Evolutionary conservation across 2,888 invertebrate genomes (phyloP), one percentile per base, ranked within the genome.

Genomic region (Saturnia japonica): DNA sequence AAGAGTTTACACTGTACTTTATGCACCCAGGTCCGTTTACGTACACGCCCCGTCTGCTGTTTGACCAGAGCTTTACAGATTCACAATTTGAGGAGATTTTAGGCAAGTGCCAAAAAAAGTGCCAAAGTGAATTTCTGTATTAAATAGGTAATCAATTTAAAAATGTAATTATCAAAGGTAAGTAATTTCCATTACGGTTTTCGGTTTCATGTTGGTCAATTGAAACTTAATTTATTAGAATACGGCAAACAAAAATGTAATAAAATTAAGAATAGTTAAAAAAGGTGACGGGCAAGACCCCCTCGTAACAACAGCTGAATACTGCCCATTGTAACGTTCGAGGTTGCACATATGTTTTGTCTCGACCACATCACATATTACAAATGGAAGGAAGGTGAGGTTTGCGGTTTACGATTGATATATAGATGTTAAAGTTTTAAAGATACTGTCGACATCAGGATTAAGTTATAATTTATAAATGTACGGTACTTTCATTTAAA

Each of bases 361-460:
- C 71, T 67, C 68, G 68, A 78, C 80, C 78, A 75, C 81, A 77
- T 68, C 68, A 71, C 71, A 71, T 75, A 75, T 72, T 76, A 72
- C 74, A 74, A 68, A 69, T 68, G 51, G 69, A 73, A 73, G 72
- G 76, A 80, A 81, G 80, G 77, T 77, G 75, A 79, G 72, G 72
- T 66, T 67, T 79, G 80, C 70, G 78, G 80, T 78, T 81, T 78
- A 73, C 77, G 77, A 79, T 76, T 76, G 73, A 79, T 75, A 82
- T 79, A 74, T 77, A 80, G 73, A 75, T 78, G 78, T 79, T n/a
- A n/a, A n/a, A n/a, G n/a, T 34, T 2, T 34, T 6, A 2, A 6
- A 34, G 34, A 34, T 34, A 34, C 34, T 34, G 34, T 34, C 75
- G 51, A 51, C 22, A 19, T 16, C 57, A 70, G 34, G 66, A 62